Base-by-base conservation (phyloP, 1,140 invertebrate species). In the Ephestia elutella region DNA sequence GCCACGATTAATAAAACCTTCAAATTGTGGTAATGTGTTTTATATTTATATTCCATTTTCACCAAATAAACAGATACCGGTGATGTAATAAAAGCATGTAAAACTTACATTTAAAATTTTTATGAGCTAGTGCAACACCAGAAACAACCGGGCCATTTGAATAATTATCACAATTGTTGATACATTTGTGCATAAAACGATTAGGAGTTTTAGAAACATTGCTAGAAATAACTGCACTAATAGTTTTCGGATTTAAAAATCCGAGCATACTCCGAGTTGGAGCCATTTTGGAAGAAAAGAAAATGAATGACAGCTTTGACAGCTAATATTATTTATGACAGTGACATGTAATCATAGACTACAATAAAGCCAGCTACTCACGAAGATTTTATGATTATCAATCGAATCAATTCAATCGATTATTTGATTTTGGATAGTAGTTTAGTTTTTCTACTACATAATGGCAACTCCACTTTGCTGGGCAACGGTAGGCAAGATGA, bases 21-120 rank as follows among this genome's bases (percentile, higher is more conserved):
- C 30, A 30, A 10, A 15, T 15, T 44, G 15, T 44, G 1, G 15
- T 44, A n/a, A 44, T 2, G 15, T 15, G 38, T 10, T 44, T 2
- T 1, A 44, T 44, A 15, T 44, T 35, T 35, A 44, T 17, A 44
- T 44, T 0, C 38, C 38, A 44, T 44, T 44, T 44, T 4, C 15
- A 44, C 38, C 7, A 44, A 44, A 15, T 44, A 44, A 44, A 44
- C 2, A 4, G 38, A 15, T 17, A 44, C 38, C 38, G 38, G 38
- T 87, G 86, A 88, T 89, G 83, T 87, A 89, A 89, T 85, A 68
- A 78, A 69, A 82, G 75, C 79, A 80, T 86, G 81, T 78, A 82
- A 82, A 83, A 86, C 85, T 86, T 80, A 87, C 84, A 84, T 57
- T 80, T 80, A 53, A 74, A 68, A 78, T 82, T 87, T 78, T 80